Conservation (phyloP, 1,140 invertebrate species). For the Campoletis sonorensis region DNA sequence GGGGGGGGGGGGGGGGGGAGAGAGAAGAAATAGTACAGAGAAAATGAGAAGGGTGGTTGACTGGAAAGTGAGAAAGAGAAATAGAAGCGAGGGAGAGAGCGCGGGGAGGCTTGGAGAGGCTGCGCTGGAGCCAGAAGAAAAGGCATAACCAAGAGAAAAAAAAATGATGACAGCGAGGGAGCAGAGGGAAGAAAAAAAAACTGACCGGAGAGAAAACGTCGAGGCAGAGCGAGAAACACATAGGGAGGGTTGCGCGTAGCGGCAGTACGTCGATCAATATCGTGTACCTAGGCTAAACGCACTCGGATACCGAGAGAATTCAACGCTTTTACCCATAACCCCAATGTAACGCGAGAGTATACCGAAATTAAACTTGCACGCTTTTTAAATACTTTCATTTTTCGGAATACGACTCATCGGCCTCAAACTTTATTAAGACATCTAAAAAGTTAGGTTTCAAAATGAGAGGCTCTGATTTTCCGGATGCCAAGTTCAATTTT, state of each 20-base stretch:
- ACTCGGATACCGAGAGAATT: constrained; percentile 34
- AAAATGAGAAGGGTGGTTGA: constrained; percentile 20
- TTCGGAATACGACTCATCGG: too few relatives aligned
- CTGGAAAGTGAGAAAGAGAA: constrained; percentile 17
- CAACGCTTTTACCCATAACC: neutral
- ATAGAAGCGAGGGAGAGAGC: neutral
- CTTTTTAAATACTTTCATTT: too few relatives aligned
- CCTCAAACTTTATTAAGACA: too few relatives aligned
- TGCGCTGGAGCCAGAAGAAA: neutral
- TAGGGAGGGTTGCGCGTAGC: constrained; percentile 33
- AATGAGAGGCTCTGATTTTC: too few relatives aligned
- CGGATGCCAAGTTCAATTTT: too few relatives aligned
- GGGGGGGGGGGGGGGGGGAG: too few relatives aligned
- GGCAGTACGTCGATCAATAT: constrained; percentile 43
- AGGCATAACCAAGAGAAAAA: constrained; percentile 3
- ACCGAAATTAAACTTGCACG: neutral
- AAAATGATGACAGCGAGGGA: neutral
- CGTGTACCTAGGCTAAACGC: constrained; percentile 43
- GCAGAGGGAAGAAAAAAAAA: neutral
- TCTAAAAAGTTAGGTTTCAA: too few relatives aligned
- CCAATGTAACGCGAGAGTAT: neutral
- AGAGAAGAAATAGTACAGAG: constrained; percentile 15
- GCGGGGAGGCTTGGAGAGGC: constrained; percentile 7
- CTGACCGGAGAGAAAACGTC: constrained; percentile 24
- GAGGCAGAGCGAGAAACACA: constrained; percentile 37